phyloP scores from a whole-genome alignment of 2,113 vertebrate species.

The Centropus unirufus region DNA sequence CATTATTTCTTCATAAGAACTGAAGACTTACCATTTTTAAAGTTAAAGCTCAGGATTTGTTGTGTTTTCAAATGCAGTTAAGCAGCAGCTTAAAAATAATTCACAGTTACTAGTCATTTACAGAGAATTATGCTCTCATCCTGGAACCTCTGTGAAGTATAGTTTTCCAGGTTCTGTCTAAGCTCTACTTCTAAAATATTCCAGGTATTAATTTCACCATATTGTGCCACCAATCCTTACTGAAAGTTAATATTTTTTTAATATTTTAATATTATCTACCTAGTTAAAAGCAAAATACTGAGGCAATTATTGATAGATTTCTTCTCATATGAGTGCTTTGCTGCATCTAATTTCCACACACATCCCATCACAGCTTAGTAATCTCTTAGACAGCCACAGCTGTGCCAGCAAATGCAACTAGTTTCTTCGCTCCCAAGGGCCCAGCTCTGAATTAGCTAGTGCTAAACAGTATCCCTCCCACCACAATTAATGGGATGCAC shows the following conservation, averaged over 20 bases:
- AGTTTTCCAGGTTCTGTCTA: not conserved
- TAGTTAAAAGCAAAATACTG: not conserved
- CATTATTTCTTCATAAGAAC: not conserved
- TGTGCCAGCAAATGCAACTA: constrained; percentile 28
- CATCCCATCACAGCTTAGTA: not conserved
- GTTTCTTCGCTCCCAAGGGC: constrained; percentile 1
- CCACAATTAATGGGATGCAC: not conserved
- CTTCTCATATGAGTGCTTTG: not conserved
- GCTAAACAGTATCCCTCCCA: constrained; percentile 23
- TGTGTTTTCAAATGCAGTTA: not conserved
- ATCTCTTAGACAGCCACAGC: constrained; percentile 23
- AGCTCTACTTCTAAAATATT: not conserved
- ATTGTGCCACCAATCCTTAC: not conserved
- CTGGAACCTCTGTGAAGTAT: not conserved
- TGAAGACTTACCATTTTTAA: not conserved
- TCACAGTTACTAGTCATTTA: not conserved
- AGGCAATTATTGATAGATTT: not conserved
- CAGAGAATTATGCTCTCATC: not conserved
- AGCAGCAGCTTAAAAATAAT: not conserved
- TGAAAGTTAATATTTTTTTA: not conserved
- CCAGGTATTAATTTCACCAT: not conserved
- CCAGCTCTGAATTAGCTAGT: not conserved
- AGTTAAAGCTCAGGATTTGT: not conserved
- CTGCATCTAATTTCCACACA: not conserved
- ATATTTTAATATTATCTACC: not conserved